Evolutionary conservation across 2,113 vertebrate species (phyloP), one percentile per base, ranked within the genome.

Genomic region (Trinectes maculatus): DNA sequence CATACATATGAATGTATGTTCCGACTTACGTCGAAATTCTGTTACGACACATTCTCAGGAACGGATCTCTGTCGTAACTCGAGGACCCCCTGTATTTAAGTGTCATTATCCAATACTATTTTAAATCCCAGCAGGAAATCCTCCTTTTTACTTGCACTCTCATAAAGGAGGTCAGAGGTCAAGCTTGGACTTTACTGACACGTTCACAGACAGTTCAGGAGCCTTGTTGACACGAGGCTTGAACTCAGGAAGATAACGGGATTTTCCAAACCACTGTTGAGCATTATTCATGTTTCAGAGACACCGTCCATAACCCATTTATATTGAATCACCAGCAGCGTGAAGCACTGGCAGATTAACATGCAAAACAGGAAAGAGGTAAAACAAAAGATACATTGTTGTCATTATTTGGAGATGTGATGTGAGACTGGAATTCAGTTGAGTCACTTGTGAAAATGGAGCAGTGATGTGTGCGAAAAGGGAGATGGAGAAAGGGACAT

Each of bases 81-180:
- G n/a, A n/a, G n/a, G n/a, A n/a, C n/a, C n/a, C n/a, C n/a, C n/a
- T n/a, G n/a, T n/a, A 71, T 68, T 53, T 21, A 44, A 76, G 39
- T 18, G 65, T 58, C 55, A 74, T 85, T 71, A 68, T 79, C 49
- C 46, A 61, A 4, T 44, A 46, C 51, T 43, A 21, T 49, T 71
- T 64, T 33, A 29, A 60, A 59, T 74, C 54, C 67, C 59, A 28
- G 28, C 1, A 18, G 57, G 57, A 74, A 76, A 76, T 76, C 62
- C 52, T 70, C 55, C n/a, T 72, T 72, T 74, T 36, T 31, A 12
- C 22, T 52, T 37, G 22, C 28, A 39, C 25, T 4, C 6, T 4
- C 6, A 34, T 46, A 16, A 68, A 76, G 4, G 24, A 71, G 64
- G 74, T 74, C 64, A 71, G 43, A 69, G 59, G 66, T 70, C 3